These are phyloP conservation scores for Phyto melanocephala DNA, from an alignment of 2,888 invertebrate species.

Conservation along the genomic window DNA sequence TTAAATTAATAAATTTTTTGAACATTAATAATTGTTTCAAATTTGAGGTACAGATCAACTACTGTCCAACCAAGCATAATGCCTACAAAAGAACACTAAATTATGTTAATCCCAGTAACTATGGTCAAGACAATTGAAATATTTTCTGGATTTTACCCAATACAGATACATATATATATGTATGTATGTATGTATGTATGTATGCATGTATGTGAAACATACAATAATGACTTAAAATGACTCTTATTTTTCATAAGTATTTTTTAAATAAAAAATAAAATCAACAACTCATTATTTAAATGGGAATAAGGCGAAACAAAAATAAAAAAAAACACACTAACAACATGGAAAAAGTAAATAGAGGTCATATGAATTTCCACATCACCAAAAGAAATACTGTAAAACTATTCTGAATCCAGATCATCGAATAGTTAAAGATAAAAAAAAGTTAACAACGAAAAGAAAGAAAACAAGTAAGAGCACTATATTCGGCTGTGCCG, in stretches of 20 bases:
- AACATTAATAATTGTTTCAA: too few species aligned
- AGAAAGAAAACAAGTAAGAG: too few species aligned
- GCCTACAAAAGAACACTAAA: background rate
- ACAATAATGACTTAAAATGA: conserved; percentile 24
- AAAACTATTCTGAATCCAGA: conserved; percentile 1
- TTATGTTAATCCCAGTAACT: background rate
- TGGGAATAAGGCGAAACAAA: background rate
- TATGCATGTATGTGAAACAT: background rate
- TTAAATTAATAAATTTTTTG: too few species aligned
- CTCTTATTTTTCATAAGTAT: conserved; percentile 51
- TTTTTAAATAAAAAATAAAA: background rate
- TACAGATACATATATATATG: too few species aligned
- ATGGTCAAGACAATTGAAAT: conserved; percentile 24
- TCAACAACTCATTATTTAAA: conserved; percentile 5
- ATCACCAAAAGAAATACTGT: background rate
- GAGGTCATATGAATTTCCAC: background rate
- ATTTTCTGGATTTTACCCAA: background rate
- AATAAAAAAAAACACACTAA: background rate
- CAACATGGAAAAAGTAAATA: background rate
- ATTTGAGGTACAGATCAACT: too few species aligned
- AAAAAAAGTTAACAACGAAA: background rate
- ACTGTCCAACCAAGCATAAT: conserved; percentile 1
- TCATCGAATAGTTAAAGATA: background rate
- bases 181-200: too few species aligned
- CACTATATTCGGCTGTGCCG: too few species aligned